Percentiles rank a stretch among this genome's conserved stretches.
Evolutionary conservation across 2,113 vertebrate genomes (phyloP).

Genomic region (Poeciliopsis retropinna): DNA sequence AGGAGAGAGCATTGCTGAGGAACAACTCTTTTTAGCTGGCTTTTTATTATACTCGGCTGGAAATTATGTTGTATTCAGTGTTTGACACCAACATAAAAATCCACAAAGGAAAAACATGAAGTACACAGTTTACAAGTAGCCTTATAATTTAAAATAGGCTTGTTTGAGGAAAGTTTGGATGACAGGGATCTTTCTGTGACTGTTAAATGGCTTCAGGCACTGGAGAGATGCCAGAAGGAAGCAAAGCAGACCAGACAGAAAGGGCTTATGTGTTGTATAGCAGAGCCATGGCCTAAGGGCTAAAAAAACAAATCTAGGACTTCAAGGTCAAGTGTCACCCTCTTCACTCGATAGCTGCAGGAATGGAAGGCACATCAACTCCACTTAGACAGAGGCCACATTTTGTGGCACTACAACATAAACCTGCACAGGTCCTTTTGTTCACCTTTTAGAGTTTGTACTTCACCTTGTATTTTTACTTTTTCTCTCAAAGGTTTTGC

Average conservation of each 20-base stretch:
- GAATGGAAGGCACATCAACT: conserved; percentile 1
- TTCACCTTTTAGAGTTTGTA: not conserved
- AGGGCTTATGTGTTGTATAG: conserved; percentile 60
- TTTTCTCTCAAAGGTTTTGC: not conserved
- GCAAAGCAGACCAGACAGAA: conserved; percentile 56
- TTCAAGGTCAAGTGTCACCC: conserved; percentile 60
- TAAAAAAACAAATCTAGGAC: conserved; percentile 63
- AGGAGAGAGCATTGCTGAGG: not conserved
- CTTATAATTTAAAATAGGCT: conserved; percentile 56
- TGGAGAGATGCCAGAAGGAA: conserved; percentile 62
- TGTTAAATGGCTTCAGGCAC: conserved; percentile 45
- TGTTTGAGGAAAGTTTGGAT: conserved; percentile 50
- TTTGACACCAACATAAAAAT: conserved; percentile 17
- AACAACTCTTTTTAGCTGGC: not conserved
- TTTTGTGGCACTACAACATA: not conserved
- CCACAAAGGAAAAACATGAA: conserved; percentile 41
- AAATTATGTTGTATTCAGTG: not conserved
- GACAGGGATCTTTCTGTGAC: conserved; percentile 63
- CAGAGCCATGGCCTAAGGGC: conserved; percentile 56
- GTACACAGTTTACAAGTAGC: conserved; percentile 55
- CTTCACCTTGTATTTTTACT: not conserved
- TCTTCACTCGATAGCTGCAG: conserved; percentile 16
- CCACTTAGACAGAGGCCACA: conserved; percentile 10
- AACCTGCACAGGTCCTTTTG: not conserved
- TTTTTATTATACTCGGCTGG: conserved; percentile 4